Conservation (phyloP, 2,113 vertebrate genomes). For the Aspidoscelis tigris region DNA sequence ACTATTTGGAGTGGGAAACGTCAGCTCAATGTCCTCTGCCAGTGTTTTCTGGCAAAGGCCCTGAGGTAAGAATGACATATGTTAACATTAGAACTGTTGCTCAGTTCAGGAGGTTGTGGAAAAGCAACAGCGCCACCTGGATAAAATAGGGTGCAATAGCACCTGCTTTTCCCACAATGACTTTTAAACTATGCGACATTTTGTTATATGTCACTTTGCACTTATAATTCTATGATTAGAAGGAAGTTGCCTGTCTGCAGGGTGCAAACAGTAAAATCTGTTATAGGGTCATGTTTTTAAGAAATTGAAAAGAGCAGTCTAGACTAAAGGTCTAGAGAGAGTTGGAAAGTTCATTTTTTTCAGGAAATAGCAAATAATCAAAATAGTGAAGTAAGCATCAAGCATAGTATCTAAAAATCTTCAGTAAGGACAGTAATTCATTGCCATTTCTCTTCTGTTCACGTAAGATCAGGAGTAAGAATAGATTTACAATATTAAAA, state of each 20-base stretch:
- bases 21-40: conserved; percentile 74
- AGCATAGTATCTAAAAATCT: conserved; percentile 64
- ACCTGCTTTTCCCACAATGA: not conserved
- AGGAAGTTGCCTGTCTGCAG: not conserved
- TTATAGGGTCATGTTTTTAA: conserved; percentile 46
- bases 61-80: conserved; percentile 75
- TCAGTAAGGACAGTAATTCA: conserved; percentile 62
- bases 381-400: conserved; percentile 68
- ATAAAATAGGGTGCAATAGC: not conserved
- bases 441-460: conserved; percentile 58
- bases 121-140: not conserved
- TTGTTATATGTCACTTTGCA: not conserved
- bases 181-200: not conserved
- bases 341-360: conserved; percentile 45
- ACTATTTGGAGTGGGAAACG: conserved; percentile 73
- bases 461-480: conserved; percentile 58
- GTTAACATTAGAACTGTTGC: not conserved
- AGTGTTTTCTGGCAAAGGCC: conserved; percentile 81
- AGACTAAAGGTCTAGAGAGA: conserved; percentile 51
- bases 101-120: not conserved
- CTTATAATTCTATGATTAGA: not conserved
- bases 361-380: conserved; percentile 68
- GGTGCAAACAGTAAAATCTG: conserved; percentile 51
- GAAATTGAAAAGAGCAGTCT: conserved; percentile 30
- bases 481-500: conserved; percentile 53